Base-by-base conservation (phyloP, 2,888 invertebrate genomes). In the Melangyna quadrimaculata region DNA sequence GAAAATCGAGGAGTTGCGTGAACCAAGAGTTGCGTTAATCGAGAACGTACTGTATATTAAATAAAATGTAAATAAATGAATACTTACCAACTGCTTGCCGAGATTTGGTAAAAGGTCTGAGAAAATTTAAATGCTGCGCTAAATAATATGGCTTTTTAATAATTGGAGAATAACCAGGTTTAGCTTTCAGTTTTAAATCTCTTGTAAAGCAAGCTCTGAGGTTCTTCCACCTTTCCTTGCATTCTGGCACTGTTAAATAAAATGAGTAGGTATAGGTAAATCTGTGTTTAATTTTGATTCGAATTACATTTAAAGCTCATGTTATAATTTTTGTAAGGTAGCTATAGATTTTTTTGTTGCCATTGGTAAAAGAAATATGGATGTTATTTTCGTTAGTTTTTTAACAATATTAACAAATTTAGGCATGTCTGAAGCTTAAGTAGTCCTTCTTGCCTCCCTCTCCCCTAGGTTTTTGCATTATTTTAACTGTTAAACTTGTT, bases 1-100 rank as follows among this genome's bases (percentile, higher is more conserved):
- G 61, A 61, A 61, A 61, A 61, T 61, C 61, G 61, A 61, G 61
- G 61, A 61, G 61, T 61, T 61, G 61, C 61, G 35, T 24, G 61
- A 61, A 61, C 22, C 61, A 37, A 61, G 19, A 27, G 53, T 53
- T 53, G 53, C 53, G 53, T 53, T 27, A 53, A 53, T 53, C 53
- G 29, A 29, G 53, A 12, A 9, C 29, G 29, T 53, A 53, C 53
- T 53, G 53, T 53, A 53, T 32, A n/a, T n/a, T n/a, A n/a, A n/a
- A 32, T 32, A 10, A 32, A n/a, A n/a, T 5, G 1, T 22, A 5
- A 10, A 0, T 1, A 14, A 48, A 48, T 0, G 10, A 27, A 53
- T 53, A 53, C 53, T n/a, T 17, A 53, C 53, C 27, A 29, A 53
- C 2, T 53, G 27, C n/a, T 17, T 8, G 27, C 8, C 53, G 8